phyloP scores from a whole-genome alignment of 2,113 vertebrate genomes.

The Progne subis region DNA sequence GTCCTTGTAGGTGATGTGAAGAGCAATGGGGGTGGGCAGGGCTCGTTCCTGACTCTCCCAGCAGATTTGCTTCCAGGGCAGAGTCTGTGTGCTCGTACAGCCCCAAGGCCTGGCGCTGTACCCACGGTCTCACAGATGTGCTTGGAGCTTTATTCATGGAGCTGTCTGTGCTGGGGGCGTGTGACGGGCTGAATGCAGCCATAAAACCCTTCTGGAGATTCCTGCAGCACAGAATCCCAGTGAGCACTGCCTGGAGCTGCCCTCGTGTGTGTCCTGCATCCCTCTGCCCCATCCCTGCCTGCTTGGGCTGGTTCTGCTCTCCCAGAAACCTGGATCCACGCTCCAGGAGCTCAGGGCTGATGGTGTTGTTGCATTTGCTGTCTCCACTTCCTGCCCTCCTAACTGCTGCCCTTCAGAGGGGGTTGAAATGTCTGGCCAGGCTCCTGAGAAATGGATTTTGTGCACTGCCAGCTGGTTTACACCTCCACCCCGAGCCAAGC shows the following conservation, averaged over 20 bases:
- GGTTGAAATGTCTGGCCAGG: background rate
- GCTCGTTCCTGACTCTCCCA: background rate
- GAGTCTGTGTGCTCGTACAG: background rate
- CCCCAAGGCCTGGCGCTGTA: background rate
- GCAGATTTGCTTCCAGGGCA: background rate
- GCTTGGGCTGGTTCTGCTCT: background rate
- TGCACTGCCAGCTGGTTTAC: background rate
- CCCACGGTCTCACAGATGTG: background rate
- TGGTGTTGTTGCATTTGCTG: background rate
- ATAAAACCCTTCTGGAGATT: background rate
- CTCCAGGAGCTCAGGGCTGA: background rate
- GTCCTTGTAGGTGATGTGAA: background rate
- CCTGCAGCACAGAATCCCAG: background rate
- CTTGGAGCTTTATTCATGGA: background rate
- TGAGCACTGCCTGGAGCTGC: background rate
- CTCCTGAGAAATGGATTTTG: background rate
- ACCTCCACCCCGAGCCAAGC: background rate
- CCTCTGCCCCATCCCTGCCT: background rate
- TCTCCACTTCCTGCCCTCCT: accelerated
- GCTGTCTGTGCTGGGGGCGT: background rate
- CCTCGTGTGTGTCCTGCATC: accelerated
- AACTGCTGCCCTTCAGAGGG: background rate
- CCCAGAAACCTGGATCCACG: background rate
- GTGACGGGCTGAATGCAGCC: background rate
- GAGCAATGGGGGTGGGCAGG: background rate